phyloP scores from a whole-genome alignment of 2,888 invertebrate species.

The Cheiracanthium punctorium region DNA sequence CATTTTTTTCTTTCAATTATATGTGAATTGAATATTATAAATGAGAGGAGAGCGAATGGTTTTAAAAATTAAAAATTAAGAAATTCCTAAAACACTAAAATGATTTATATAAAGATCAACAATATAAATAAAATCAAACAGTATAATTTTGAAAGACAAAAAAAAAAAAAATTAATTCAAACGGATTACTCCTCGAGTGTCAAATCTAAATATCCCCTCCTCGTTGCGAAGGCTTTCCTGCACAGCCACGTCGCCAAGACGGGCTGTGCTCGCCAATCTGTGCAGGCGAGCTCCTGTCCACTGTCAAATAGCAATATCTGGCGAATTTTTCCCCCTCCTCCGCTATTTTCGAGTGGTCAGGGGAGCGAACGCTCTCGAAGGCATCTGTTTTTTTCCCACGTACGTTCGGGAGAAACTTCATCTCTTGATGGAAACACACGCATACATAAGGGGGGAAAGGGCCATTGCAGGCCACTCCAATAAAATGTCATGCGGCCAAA shows the following conservation, averaged over 20 bases:
- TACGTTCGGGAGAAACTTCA: constrained; percentile 63
- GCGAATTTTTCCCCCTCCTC: constrained; percentile 58
- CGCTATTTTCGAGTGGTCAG: constrained; percentile 67
- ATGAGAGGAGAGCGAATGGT: too few species aligned
- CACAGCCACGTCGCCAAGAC: background rate
- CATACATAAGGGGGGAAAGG: constrained; percentile 59
- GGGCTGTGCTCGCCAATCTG: constrained; percentile 18
- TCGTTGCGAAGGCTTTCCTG: too few species aligned
- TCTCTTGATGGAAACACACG: constrained; percentile 63
- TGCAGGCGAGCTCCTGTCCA: constrained; percentile 24
- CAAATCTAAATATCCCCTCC: too few species aligned
- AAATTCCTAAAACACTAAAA: too few species aligned
- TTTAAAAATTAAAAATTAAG: too few species aligned
- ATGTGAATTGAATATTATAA: too few species aligned
- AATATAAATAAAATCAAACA: too few species aligned
- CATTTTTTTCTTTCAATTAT: too few species aligned
- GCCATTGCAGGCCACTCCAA: constrained; percentile 60
- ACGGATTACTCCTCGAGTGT: too few species aligned
- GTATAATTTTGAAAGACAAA: too few species aligned
- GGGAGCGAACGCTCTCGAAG: constrained; percentile 46
- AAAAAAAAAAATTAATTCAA: too few species aligned
- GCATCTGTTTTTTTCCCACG: constrained; percentile 69
- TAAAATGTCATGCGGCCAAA: constrained; percentile 69
- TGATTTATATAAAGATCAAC: too few species aligned
- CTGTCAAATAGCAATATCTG: constrained; percentile 69